Base-by-base conservation (phyloP, 2,113 vertebrate species). In the Cromileptes altivelis region DNA sequence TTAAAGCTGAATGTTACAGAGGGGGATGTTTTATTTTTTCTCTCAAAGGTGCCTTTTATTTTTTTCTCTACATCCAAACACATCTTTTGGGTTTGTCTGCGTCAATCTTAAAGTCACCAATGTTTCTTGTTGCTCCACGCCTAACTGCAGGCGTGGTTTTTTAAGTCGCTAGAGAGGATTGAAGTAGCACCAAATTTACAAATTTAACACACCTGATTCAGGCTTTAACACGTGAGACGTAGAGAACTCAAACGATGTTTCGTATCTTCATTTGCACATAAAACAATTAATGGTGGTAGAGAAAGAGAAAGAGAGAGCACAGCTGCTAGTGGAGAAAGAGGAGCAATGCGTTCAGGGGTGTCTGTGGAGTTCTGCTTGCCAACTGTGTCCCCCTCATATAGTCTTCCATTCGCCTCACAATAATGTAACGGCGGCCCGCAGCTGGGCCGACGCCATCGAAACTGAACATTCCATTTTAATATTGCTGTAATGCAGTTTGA, bases 381-480 rank as follows among this genome's bases (percentile, higher is more conserved):
- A 94, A 94, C 93, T 91, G 53, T 67, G 89, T 96, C 93, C 7
- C 94, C 96, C 93, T 95, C 89, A 84, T 90, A 73, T 79, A 82
- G 94, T 91, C 78, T 94, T 86, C 96, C 93, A 87, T 88, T 92
- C 63, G 55, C 78, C 89, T 92, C 89, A 82, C 88, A 19, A 61
- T 81, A 89, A 94, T 71, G 81, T 77, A 88, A 90, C 70, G 88
- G 94, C 90, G 67, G 95, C 94, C 92, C 94, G 91, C 96, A 94
- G 95, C 91, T 88, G 91, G 95, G 94, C 95, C 89, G 88, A 81
- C 77, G 50, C 83, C 86, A 77, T 94, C 86, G 75, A 81, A 93
- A 95, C 95, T 92, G 91, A 94, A 94, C 96, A 98, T 98, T 98
- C 96, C 95, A 96, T 94, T 92, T 92, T 95, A 95, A 96, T 95